Base-by-base conservation (phyloP, 2,888 invertebrate genomes). In the Hirudinaria manillensis region DNA sequence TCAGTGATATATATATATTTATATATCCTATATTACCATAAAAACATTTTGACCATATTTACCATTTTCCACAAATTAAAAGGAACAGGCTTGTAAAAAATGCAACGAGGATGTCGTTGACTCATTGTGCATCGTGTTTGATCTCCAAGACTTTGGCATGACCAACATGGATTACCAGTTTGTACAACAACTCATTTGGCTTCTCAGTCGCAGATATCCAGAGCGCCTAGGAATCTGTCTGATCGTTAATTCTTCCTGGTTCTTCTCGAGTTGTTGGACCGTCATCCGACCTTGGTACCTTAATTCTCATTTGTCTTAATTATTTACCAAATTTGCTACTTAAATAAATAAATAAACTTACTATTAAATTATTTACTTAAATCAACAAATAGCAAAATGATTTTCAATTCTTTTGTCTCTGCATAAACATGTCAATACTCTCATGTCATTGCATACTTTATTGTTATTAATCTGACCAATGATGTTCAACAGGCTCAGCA, bases 21-120 rank as follows among this genome's bases (percentile, higher is more conserved):
- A n/a, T n/a, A n/a, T n/a, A n/a, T n/a, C n/a, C n/a, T n/a, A n/a
- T n/a, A n/a, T n/a, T n/a, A n/a, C n/a, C n/a, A n/a, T n/a, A n/a
- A n/a, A n/a, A n/a, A n/a, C n/a, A n/a, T n/a, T n/a, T n/a, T n/a
- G n/a, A n/a, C n/a, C n/a, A n/a, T n/a, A n/a, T n/a, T n/a, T n/a
- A n/a, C n/a, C n/a, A n/a, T n/a, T n/a, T n/a, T n/a, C n/a, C n/a
- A n/a, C n/a, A n/a, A n/a, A n/a, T n/a, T n/a, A n/a, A n/a, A 83
- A 90, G 90, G 92, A 92, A 84, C 89, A 90, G 81, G 91, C 90
- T 1, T 91, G 91, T 83, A 90, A 90, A 82, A 89, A 88, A 82
- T 92, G 91, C 85, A 90, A 91, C 84, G 91, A 92, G 83, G 91
- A 91, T 84, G 90, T 91, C 2, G 88, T 90, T 27, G 92, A 92